Percentiles rank a stretch among this genome's conserved stretches.
These are phyloP conservation scores for Pristionchus japonicus DNA, from an alignment of 2,888 invertebrate species.

Conservation along the genomic window DNA sequence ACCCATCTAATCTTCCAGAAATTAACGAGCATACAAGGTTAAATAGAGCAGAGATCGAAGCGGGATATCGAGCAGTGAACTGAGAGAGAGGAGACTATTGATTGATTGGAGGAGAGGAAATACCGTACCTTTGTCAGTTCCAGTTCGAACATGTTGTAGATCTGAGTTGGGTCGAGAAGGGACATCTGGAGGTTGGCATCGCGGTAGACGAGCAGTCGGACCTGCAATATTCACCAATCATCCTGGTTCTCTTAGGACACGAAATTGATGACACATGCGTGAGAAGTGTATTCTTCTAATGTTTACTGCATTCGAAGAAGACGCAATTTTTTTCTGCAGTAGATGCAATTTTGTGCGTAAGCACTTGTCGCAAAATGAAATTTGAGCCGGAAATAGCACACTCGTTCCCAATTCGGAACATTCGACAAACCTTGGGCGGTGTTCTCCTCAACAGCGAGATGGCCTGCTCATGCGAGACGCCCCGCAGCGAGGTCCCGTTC, in stretches of 20 bases:
- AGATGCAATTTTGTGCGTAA: too few species aligned
- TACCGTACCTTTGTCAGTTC: slow-evolving; percentile 53
- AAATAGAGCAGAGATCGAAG: neutral
- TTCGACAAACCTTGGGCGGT: slow-evolving; percentile 83
- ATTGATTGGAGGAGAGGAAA: neutral
- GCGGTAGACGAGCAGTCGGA: slow-evolving; percentile 86
- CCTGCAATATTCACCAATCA: too few species aligned
- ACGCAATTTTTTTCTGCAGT: too few species aligned
- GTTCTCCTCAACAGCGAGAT: slow-evolving; percentile 88
- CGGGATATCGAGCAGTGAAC: neutral
- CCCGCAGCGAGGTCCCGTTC: slow-evolving; percentile 85
- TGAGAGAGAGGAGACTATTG: neutral
- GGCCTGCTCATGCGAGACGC: slow-evolving; percentile 88
- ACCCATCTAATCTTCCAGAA: neutral
- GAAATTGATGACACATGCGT: too few species aligned
- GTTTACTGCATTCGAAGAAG: too few species aligned
- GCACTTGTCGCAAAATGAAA: too few species aligned
- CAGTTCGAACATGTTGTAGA: slow-evolving; percentile 75
- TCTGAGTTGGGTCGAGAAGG: slow-evolving; percentile 76
- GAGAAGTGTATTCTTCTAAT: too few species aligned
- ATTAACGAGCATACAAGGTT: neutral
- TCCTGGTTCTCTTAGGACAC: too few species aligned
- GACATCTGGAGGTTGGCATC: slow-evolving; percentile 76
- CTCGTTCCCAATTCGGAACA: too few species aligned
- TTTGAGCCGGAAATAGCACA: too few species aligned